Percentiles rank a stretch among this genome's conserved stretches.
Evolutionary conservation across 2,113 vertebrate genomes (phyloP).

Genomic region (Talpa occidentalis): DNA sequence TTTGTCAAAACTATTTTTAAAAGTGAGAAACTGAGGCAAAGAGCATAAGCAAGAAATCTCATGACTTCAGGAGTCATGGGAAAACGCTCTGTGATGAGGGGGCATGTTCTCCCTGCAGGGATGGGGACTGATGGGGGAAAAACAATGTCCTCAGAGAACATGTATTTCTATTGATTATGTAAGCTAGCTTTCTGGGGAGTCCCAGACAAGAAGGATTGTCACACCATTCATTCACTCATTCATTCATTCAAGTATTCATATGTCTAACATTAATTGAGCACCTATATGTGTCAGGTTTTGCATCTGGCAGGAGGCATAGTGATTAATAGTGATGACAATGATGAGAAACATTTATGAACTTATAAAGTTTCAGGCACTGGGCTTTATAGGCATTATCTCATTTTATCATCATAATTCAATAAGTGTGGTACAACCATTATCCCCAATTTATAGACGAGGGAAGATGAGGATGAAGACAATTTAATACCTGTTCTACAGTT

Average conservation of each 20-base stretch:
- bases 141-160: background rate
- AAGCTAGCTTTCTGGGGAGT: background rate
- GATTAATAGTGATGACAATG: background rate
- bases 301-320: background rate
- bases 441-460: background rate
- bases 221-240: background rate
- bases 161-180: background rate
- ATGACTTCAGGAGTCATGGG: background rate
- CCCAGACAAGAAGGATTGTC: background rate
- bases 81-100: background rate
- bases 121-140: background rate
- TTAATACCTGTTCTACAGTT: background rate
- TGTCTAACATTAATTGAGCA: background rate
- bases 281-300: background rate
- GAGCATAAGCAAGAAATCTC: background rate
- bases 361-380: background rate
- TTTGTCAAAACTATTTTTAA: conserved; percentile 35
- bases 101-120: background rate
- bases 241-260: background rate
- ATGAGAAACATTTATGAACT: background rate
- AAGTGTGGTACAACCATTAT: background rate
- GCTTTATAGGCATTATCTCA: background rate
- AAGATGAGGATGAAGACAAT: background rate
- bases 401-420: background rate
- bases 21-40: conserved; percentile 27